A percentile compares a stretch with the other conserved stretches of the same genome.
phyloP scores from a whole-genome alignment of 2,888 invertebrate genomes.

The Drosophila kanekoi region DNA sequence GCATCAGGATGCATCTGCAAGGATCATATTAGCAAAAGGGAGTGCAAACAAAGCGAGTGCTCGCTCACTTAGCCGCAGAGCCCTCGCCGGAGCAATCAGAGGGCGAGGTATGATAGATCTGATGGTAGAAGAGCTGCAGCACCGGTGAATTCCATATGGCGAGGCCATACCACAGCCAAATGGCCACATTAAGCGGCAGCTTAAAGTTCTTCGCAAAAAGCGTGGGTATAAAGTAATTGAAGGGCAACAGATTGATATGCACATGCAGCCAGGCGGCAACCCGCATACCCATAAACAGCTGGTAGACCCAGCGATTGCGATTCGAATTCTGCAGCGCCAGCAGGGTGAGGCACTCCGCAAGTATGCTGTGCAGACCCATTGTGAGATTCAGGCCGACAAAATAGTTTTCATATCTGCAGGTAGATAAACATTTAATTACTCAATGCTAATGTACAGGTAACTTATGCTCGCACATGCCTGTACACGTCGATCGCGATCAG shows the following conservation, averaged over 20 bases:
- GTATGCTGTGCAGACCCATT: constrained; percentile 83
- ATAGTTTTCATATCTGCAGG: constrained; percentile 84
- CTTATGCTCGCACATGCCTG: constrained; percentile 65
- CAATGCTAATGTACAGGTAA: not conserved
- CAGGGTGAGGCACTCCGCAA: constrained; percentile 82
- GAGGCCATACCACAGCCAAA: constrained; percentile 85
- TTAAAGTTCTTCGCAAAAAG: constrained; percentile 85
- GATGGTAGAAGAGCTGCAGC: constrained; percentile 84
- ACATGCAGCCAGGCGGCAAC: constrained; percentile 84
- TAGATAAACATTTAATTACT: not conserved
- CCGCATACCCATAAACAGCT: constrained; percentile 82
- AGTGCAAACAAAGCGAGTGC: not conserved
- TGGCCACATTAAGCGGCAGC: constrained; percentile 80
- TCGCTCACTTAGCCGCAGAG: constrained; percentile 82
- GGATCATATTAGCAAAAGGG: not conserved
- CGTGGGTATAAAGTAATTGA: constrained; percentile 84
- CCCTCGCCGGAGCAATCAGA: constrained; percentile 84
- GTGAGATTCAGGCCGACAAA: constrained; percentile 84
- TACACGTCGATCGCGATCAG: constrained; percentile 82
- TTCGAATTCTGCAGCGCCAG: constrained; percentile 82
- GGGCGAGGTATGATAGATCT: constrained; percentile 84
- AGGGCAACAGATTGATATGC: constrained; percentile 84
- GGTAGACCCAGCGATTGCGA: constrained; percentile 82
- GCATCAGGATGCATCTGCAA: constrained; percentile 83
- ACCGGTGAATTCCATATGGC: constrained; percentile 85